These are phyloP conservation scores for Spinus pinus DNA, from an alignment of 2,797 vertebrate genomes.

Conservation along the genomic window DNA sequence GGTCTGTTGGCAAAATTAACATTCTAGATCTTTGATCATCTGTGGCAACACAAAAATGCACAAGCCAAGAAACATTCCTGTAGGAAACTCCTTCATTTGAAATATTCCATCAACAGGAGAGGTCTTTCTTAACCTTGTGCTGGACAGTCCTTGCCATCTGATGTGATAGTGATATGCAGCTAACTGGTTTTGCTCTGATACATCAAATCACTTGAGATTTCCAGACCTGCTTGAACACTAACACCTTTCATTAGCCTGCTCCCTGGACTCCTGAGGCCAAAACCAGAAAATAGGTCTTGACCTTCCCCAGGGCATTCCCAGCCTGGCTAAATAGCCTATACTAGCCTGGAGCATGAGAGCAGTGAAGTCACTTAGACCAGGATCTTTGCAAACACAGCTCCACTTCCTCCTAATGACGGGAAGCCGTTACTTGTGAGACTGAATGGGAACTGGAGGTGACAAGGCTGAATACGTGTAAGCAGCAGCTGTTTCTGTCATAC, in stretches of 20 bases:
- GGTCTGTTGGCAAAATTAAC: neutral
- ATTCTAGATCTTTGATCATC: neutral
- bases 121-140: neutral
- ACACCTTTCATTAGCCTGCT: neutral
- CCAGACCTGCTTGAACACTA: neutral
- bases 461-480: neutral
- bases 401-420: accelerated
- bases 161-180: neutral
- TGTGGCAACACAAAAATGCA: neutral
- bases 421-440: neutral
- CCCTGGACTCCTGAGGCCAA: neutral
- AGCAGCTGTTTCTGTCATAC: neutral
- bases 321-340: neutral
- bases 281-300: neutral
- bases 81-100: accelerated
- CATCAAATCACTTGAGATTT: neutral
- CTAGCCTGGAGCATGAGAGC: neutral
- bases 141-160: neutral
- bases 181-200: neutral
- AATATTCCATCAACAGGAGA: neutral
- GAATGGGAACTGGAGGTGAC: neutral
- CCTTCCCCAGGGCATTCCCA: neutral
- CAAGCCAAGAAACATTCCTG: neutral
- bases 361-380: neutral
- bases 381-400: neutral